Base-by-base conservation (phyloP, 1,140 invertebrate genomes). In the Anthonomus grandis region DNA sequence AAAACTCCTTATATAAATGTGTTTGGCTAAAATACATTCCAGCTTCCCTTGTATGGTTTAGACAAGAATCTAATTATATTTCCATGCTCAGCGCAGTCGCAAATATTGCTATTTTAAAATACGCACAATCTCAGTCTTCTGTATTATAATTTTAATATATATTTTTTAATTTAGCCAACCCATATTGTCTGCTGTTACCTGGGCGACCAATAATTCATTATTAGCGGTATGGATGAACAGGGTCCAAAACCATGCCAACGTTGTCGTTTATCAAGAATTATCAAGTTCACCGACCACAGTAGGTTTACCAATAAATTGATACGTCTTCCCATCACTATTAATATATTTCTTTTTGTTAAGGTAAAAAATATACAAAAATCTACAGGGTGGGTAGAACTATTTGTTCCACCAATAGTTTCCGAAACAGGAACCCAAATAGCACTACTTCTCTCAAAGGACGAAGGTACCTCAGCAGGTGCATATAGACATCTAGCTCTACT, bases 201-300 rank as follows among this genome's bases (percentile, higher is more conserved):
- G 94, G 88, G 83, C 84, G 8, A 85, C 85, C 38, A 80, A 86
- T 27, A 73, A 80, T 12, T 78, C 85, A 23, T 66, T 93, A 5
- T 75, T 84, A 8, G 83, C 90, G 1, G 81, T 86, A 17, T 95
- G 93, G 90, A 80, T 93, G 73, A 93, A 93, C 65, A 79, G 93
- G 59, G 80, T 87, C 34, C 93, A 96, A 74, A 96, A 92, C 70
- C 68, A 67, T 54, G 66, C 72, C 1, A 56, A 31, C 21, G 61
- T 74, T 25, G 51, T 68, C 9, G 56, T 64, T 10, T 74, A 72
- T 53, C 36, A 60, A 55, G 25, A 54, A 13, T n/a, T 25, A 15
- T 48, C 59, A 9, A 15, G 18, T 21, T 36, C 46, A 22, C 52
- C 62, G 21, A 48, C 45, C 23, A 34, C 57, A 4, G 60, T 63